Conservation (phyloP, 1,140 invertebrate genomes). For the Drosophila obscura region DNA sequence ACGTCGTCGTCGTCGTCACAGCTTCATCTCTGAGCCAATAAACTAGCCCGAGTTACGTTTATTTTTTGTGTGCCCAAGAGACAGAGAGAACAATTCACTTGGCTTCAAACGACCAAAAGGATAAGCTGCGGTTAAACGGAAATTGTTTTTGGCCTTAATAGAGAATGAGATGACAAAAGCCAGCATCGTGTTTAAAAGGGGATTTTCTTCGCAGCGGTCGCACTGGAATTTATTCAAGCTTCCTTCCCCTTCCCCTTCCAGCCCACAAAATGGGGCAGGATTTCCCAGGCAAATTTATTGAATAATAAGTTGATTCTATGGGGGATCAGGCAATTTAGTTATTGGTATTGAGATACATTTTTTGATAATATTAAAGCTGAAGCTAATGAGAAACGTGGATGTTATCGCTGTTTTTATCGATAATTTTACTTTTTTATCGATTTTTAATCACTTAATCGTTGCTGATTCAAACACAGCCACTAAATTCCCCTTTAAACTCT, state of each 20-base stretch:
- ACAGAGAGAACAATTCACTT: slow-evolving; percentile 28
- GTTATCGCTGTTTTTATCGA: no score
- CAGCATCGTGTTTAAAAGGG: slow-evolving; percentile 12
- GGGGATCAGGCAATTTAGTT: no score
- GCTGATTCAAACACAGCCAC: no score
- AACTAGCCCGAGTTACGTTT: slow-evolving; percentile 48
- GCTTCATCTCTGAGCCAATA: slow-evolving; percentile 26
- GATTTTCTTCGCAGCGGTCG: slow-evolving; percentile 10
- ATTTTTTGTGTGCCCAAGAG: slow-evolving; percentile 39
- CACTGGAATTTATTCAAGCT: slow-evolving; percentile 3
- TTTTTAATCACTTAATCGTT: no score
- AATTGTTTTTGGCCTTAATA: slow-evolving; percentile 13
- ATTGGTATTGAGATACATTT: no score
- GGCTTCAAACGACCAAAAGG: slow-evolving; percentile 28
- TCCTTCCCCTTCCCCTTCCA: neutral
- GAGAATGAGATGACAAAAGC: slow-evolving; percentile 18
- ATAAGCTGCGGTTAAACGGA: slow-evolving; percentile 46
- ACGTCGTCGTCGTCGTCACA: neutral
- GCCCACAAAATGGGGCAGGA: no score
- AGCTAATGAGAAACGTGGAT: no score
- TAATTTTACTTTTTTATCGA: no score
- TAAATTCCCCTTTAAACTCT: no score
- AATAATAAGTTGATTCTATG: no score
- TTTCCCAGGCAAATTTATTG: no score
- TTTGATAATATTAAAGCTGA: no score